phyloP scores from a whole-genome alignment of 2,113 vertebrate species.

The Hyperopisus bebe region DNA sequence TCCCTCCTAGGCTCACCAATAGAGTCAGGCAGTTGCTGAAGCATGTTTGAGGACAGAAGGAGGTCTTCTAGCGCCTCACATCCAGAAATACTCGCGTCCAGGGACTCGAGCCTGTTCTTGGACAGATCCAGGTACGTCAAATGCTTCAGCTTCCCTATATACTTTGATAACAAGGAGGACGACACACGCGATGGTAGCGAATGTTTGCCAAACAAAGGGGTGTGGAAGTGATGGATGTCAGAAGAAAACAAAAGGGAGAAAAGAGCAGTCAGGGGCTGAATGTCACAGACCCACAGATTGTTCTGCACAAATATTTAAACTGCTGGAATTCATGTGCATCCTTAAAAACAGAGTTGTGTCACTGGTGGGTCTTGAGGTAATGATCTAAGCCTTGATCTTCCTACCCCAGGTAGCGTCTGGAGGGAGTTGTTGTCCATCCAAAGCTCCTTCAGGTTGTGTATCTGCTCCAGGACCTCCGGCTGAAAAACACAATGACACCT shows the following conservation, averaged over 20 bases:
- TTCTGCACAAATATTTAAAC: background rate
- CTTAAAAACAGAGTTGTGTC: background rate
- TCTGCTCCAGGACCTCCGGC: conserved; percentile 96
- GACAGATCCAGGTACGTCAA: conserved; percentile 95
- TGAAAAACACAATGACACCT: conserved; percentile 41
- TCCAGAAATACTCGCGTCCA: conserved; percentile 87
- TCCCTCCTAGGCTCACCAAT: conserved; percentile 68
- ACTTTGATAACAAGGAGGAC: conserved; percentile 59
- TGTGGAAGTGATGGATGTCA: background rate
- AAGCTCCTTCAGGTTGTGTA: conserved; percentile 88
- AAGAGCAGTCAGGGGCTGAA: background rate
- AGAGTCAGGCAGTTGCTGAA: conserved; percentile 91
- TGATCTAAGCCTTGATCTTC: conserved; percentile 21
- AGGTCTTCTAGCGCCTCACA: conserved; percentile 94
- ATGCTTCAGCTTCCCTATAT: conserved; percentile 92
- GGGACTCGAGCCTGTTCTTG: conserved; percentile 91
- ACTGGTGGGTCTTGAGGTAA: background rate
- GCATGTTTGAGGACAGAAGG: conserved; percentile 90
- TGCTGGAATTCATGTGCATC: background rate
- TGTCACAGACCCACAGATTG: background rate
- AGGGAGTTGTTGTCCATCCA: conserved; percentile 98
- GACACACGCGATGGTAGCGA: background rate
- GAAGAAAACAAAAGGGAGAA: background rate
- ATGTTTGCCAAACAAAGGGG: background rate
- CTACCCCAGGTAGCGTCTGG: conserved; percentile 93